These are phyloP conservation scores for Macrotis lagotis DNA, from an alignment of 2,113 vertebrate species.

Conservation along the genomic window DNA sequence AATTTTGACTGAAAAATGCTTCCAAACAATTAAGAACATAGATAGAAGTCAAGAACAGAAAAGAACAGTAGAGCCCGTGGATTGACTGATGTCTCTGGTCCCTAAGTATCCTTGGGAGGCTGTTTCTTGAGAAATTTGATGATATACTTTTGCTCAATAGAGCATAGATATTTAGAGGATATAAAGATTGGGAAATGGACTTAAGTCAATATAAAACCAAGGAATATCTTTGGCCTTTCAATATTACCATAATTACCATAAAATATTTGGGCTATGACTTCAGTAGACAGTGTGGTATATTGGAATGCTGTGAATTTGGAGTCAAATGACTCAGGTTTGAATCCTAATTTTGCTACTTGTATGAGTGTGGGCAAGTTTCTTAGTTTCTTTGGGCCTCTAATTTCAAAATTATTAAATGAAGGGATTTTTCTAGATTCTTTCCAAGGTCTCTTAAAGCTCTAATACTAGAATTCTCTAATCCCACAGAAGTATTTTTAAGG, in stretches of 20 bases:
- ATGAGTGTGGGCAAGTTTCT: not conserved
- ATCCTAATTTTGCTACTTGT: not conserved
- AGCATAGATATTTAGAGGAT: not conserved
- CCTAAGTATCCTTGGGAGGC: not conserved
- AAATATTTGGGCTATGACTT: not conserved
- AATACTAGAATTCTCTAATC: not conserved
- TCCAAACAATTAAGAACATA: slow-evolving; percentile 68
- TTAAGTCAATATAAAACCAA: not conserved
- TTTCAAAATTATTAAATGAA: not conserved
- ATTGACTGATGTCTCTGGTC: not conserved
- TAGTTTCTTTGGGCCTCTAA: not conserved
- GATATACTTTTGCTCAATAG: not conserved
- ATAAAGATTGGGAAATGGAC: not conserved
- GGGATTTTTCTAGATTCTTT: not conserved
- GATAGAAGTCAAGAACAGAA: not conserved
- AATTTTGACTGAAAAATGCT: slow-evolving; percentile 79
- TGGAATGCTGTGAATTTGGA: not conserved
- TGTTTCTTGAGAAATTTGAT: not conserved
- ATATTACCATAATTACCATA: not conserved
- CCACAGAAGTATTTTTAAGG: not conserved
- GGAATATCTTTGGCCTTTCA: not conserved
- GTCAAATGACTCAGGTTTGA: not conserved
- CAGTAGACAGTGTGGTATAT: not conserved
- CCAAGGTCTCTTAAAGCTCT: not conserved
- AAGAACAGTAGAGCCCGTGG: not conserved